Conservation (phyloP, 2,113 vertebrate genomes). For the Ranitomeya variabilis region DNA sequence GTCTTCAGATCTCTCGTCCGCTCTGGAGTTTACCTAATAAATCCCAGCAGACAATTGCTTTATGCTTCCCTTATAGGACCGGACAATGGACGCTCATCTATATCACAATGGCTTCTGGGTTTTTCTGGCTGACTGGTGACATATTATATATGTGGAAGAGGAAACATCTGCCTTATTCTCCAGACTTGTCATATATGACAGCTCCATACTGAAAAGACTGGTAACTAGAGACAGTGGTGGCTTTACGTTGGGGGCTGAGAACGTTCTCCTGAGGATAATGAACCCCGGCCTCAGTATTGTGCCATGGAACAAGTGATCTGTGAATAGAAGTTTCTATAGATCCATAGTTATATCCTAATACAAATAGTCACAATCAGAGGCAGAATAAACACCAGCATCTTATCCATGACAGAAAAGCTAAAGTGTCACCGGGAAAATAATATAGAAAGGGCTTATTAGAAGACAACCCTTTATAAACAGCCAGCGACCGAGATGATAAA, state of each 20-base stretch:
- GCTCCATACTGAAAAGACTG: background rate
- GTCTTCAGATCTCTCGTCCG: background rate
- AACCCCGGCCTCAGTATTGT: too few relatives aligned
- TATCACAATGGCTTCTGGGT: background rate
- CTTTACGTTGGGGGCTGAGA: background rate
- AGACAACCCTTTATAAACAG: too few relatives aligned
- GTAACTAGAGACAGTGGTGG: background rate
- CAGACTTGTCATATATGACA: conserved; percentile 4
- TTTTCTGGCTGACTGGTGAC: background rate
- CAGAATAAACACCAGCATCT: background rate
- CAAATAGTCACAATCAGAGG: background rate
- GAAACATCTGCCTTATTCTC: background rate
- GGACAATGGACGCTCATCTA: background rate
- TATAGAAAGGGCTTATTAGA: too few relatives aligned
- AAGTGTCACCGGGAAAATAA: too few relatives aligned
- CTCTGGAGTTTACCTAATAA: background rate
- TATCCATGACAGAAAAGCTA: too few relatives aligned
- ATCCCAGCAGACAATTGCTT: background rate
- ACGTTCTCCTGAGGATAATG: too few relatives aligned
- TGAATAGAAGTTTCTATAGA: too few relatives aligned
- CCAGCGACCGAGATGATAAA: too few relatives aligned
- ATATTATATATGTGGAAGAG: background rate
- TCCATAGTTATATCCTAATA: background rate
- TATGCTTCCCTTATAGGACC: background rate
- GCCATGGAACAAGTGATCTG: too few relatives aligned